Base-by-base conservation (phyloP, 1,140 invertebrate genomes). In the Adoxophyes honmai region DNA sequence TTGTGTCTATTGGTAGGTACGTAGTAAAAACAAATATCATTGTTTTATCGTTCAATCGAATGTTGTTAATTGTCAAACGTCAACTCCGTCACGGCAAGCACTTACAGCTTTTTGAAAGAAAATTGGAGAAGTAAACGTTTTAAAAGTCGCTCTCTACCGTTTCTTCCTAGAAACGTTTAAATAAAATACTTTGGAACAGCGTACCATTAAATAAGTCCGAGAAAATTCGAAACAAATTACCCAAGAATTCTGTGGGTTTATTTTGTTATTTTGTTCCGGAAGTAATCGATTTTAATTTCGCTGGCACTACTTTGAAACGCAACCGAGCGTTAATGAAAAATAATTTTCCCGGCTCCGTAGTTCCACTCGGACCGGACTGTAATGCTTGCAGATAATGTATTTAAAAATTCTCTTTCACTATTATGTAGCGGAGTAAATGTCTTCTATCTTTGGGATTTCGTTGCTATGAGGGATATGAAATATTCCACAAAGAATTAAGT, bases 201-300 rank as follows among this genome's bases (percentile, higher is more conserved):
- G n/a, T 48, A 52, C 44, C 39, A 52, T 59, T 63, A 63, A 55
- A 52, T 21, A 36, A 55, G 16, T 59, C 34, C 36, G 9, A 55
- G 38, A 48, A 28, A 51, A 55, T 55, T 48, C 52, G 59, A 37
- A 62, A 66, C 57, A 57, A 58, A 60, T 60, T 52, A 65, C 60
- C 57, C 57, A 52, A 60, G 55, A 60, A 75, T 76, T 74, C 74
- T 73, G 66, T 66, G 57, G 60, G 51, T 78, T 15, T 44, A 81
- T 72, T 81, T 81, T 75, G 67, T 77, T 67, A 67, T 68, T 66
- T 75, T 68, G 66, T 62, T 66, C 70, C 64, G 70, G 73, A 76
- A 72, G 75, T 78, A 84, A 84, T 84, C 78, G 81, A 81, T 81
- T 84, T 78, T 78, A 81, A 84, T 84, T 81, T 71, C 62, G 57